phyloP scores from a whole-genome alignment of 1,140 invertebrate genomes.

The Drosophila ironensis region DNA sequence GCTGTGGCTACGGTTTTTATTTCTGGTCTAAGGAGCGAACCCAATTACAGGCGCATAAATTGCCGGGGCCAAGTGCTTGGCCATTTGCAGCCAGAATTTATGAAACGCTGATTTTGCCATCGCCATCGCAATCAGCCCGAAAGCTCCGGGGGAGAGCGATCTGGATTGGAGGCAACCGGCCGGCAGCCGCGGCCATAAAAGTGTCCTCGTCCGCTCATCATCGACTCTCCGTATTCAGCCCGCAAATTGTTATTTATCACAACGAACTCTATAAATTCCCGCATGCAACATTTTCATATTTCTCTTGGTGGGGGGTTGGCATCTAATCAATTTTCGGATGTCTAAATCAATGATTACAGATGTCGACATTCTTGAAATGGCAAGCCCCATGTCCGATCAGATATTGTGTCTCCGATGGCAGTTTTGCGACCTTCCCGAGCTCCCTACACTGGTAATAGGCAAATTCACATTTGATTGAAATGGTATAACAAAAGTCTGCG shows the following conservation, averaged over 20 bases:
- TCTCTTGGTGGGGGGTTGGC: conserved; percentile 13
- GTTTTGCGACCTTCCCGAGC: not conserved
- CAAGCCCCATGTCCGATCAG: not conserved
- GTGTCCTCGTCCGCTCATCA: conserved; percentile 67
- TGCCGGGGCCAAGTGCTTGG: conserved; percentile 56
- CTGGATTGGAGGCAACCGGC: not conserved
- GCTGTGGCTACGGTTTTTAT: conserved; percentile 1
- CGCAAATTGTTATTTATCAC: conserved; percentile 79
- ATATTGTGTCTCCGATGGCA: not conserved
- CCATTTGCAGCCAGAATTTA: conserved; percentile 66
- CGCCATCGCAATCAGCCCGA: conserved; percentile 61
- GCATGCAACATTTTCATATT: conserved; percentile 14
- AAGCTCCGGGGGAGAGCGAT: conserved; percentile 20
- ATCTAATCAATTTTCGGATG: conserved; percentile 77
- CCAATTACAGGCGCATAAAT: conserved; percentile 74
- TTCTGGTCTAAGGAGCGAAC: conserved; percentile 32
- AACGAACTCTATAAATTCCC: conserved; percentile 58
- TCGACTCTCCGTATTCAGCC: conserved; percentile 10
- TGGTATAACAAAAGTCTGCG: too few species aligned
- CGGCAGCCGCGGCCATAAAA: conserved; percentile 41
- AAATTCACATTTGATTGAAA: too few species aligned
- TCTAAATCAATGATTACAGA: conserved; percentile 80
- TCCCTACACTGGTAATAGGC: not conserved
- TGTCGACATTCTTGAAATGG: conserved; percentile 56
- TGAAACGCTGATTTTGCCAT: conserved; percentile 63